A percentile compares a stretch with the other conserved stretches of the same genome.
Conservation (phyloP, 2,797 vertebrate species). For the Girardinus metallicus region DNA sequence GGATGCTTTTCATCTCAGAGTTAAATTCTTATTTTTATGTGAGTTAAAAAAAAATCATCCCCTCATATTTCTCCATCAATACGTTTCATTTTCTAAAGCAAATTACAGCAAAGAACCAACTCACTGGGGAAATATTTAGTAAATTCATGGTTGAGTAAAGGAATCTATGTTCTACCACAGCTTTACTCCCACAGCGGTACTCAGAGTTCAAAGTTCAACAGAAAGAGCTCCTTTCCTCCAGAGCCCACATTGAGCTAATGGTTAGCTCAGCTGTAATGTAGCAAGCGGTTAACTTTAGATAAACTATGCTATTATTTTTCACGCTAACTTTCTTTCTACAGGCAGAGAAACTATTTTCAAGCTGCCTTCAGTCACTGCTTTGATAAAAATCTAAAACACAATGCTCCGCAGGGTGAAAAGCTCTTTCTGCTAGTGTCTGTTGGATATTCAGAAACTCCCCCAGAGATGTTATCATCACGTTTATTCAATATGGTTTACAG, state of each 20-base stretch:
- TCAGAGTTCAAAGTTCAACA: not conserved
- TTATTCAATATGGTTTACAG: not conserved
- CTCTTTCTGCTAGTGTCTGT: not conserved
- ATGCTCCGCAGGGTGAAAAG: not conserved
- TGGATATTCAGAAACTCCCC: not conserved
- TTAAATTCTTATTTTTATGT: constrained; percentile 47
- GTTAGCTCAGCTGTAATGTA: not conserved
- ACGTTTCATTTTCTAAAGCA: constrained; percentile 34
- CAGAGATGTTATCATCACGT: not conserved
- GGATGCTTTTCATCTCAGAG: constrained; percentile 39
- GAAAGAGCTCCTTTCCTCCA: not conserved
- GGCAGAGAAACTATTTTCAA: not conserved
- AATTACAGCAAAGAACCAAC: constrained; percentile 36
- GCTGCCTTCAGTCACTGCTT: not conserved
- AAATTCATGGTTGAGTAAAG: not conserved
- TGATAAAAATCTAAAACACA: not conserved
- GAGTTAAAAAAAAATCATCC: constrained; percentile 42
- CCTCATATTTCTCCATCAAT: constrained; percentile 30
- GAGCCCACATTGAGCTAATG: not conserved
- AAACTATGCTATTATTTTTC: not conserved
- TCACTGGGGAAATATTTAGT: constrained; percentile 7
- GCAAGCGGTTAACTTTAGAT: not conserved
- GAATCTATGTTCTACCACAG: not conserved
- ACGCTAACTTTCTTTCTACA: not conserved
- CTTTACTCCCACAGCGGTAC: not conserved